These are phyloP conservation scores for Allobates femoralis DNA, from an alignment of 2,797 vertebrate genomes.

Conservation along the genomic window DNA sequence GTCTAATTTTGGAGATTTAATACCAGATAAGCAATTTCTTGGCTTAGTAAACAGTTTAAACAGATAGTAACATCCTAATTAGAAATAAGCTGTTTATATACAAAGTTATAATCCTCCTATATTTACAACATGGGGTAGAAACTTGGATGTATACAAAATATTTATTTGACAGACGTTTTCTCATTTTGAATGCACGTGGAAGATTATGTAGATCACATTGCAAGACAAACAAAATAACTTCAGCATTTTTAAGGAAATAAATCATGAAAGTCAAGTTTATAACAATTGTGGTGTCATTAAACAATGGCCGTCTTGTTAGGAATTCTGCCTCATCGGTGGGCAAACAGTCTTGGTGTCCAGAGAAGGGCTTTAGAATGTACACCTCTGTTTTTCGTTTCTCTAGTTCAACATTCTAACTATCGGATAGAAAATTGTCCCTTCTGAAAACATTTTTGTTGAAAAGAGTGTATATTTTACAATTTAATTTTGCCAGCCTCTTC, in stretches of 20 bases:
- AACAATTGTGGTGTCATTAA: not conserved
- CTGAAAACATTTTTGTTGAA: too few species aligned
- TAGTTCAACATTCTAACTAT: too few species aligned
- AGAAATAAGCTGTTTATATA: not conserved
- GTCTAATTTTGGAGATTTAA: not conserved
- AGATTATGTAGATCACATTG: slow-evolving; percentile 11
- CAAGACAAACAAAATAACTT: slow-evolving; percentile 3
- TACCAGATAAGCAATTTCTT: not conserved
- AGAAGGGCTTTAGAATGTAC: too few species aligned
- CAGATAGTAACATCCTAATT: not conserved
- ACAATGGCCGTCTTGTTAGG: not conserved
- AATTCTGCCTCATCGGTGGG: too few species aligned
- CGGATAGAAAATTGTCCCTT: too few species aligned
- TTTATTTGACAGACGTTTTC: not conserved
- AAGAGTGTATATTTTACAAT: too few species aligned
- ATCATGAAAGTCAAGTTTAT: not conserved
- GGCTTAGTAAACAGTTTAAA: not conserved
- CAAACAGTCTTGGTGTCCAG: too few species aligned
- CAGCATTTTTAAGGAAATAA: not conserved
- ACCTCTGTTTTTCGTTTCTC: too few species aligned
- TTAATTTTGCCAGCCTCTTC: too few species aligned
- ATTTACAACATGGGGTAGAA: not conserved
- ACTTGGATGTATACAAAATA: slow-evolving; percentile 1
- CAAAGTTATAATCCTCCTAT: not conserved
- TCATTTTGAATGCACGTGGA: not conserved